These are phyloP conservation scores for Triops cancriformis DNA, from an alignment of 1,140 invertebrate genomes.

Conservation along the genomic window DNA sequence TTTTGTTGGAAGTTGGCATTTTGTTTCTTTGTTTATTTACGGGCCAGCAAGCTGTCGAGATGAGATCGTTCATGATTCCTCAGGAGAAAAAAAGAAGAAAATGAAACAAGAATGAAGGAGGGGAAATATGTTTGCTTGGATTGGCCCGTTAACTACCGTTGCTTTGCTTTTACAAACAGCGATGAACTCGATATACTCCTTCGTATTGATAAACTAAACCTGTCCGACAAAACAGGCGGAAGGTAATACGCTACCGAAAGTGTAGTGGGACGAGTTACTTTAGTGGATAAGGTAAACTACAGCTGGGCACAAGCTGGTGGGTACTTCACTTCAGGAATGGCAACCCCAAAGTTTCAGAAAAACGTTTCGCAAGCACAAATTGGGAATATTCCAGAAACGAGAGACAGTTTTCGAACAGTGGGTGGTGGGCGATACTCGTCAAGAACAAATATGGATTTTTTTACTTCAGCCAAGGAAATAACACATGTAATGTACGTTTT, in stretches of 20 bases:
- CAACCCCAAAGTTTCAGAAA: too few species aligned
- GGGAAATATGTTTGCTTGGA: slow-evolving; percentile 4
- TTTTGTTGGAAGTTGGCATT: background rate
- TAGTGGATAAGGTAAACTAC: background rate
- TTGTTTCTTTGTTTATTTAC: slow-evolving; percentile 2
- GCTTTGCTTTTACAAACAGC: background rate
- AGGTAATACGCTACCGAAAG: background rate
- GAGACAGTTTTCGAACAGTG: too few species aligned
- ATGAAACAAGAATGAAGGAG: background rate
- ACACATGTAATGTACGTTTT: too few species aligned
- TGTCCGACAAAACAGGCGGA: background rate
- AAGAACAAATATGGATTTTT: too few species aligned
- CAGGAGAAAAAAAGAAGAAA: background rate
- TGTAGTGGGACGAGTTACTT: background rate
- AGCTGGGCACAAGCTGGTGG: background rate
- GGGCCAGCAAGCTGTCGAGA: background rate
- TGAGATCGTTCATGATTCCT: background rate
- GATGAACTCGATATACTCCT: background rate
- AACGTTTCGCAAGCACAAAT: too few species aligned
- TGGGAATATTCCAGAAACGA: too few species aligned
- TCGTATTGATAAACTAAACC: background rate
- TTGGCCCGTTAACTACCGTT: background rate
- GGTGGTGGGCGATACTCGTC: too few species aligned
- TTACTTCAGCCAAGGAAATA: too few species aligned
- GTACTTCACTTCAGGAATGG: too few species aligned